Evolutionary conservation across 2,113 vertebrate genomes (phyloP).

Genomic region (Tiliqua scincoides): DNA sequence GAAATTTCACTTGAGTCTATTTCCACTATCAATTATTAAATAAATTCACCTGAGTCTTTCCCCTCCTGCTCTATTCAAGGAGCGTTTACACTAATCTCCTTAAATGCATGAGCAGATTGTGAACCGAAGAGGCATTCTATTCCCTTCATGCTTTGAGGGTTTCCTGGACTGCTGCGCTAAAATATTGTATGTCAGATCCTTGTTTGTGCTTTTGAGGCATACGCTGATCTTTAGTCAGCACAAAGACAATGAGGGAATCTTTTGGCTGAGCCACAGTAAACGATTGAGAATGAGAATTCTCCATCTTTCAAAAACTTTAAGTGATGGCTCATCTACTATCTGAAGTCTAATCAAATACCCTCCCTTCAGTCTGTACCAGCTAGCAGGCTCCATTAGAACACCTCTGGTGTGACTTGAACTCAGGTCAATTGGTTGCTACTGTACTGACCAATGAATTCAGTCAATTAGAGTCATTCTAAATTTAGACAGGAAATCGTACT

Average conservation of each 20-base stretch:
- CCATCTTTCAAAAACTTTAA: background rate
- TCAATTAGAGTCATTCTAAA: background rate
- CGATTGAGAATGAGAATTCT: background rate
- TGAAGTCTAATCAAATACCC: background rate
- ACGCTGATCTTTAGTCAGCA: slow-evolving; percentile 32
- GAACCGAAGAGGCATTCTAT: slow-evolving; percentile 60
- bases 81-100: slow-evolving; percentile 54
- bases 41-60: slow-evolving; percentile 75
- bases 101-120: slow-evolving; percentile 64
- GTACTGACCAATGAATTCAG: background rate
- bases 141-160: slow-evolving; percentile 37
- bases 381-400: background rate
- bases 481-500: background rate
- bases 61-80: slow-evolving; percentile 64
- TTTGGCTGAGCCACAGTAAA: background rate
- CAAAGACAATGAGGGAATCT: slow-evolving; percentile 14
- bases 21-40: slow-evolving; percentile 96
- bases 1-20: slow-evolving; percentile 93
- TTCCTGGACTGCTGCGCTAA: slow-evolving; percentile 57
- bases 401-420: background rate
- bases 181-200: slow-evolving; percentile 49
- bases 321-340: background rate
- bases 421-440: background rate
- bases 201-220: slow-evolving; percentile 64
- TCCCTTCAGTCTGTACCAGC: background rate